Evolutionary conservation across 2,888 invertebrate species (phyloP).

Genomic region (Patella pellucida): DNA sequence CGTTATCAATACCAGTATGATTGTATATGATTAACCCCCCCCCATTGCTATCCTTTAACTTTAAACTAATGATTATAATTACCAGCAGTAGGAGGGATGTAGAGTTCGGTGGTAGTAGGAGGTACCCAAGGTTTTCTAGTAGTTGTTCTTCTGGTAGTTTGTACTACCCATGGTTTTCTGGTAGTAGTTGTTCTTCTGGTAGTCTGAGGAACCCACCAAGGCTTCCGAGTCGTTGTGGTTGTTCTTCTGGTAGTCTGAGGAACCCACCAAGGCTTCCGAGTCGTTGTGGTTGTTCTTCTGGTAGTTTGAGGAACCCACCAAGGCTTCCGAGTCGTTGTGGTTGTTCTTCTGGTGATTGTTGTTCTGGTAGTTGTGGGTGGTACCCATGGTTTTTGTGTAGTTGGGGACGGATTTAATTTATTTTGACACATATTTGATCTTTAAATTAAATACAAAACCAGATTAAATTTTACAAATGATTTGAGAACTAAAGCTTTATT

Average conservation of each 20-base stretch:
- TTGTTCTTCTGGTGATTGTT: slow-evolving; percentile 1
- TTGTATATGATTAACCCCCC: no score
- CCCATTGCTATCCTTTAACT: no score
- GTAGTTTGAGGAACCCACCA: slow-evolving; percentile 13
- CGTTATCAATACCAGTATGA: no score
- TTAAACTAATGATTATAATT: no score
- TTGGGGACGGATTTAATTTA: not conserved
- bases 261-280: not conserved
- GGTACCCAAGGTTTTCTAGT: not conserved
- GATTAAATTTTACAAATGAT: no score
- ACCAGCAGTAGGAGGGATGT: no score
- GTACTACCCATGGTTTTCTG: slow-evolving; percentile 10
- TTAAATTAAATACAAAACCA: no score
- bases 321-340: slow-evolving; percentile 3
- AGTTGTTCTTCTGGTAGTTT: slow-evolving; percentile 17
- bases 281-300: slow-evolving; percentile 13
- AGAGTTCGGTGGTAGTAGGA: not conserved
- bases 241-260: slow-evolving; percentile 17
- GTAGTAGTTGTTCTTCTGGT: not conserved
- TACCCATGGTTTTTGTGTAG: slow-evolving; percentile 17
- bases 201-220: not conserved
- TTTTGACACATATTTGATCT: no score
- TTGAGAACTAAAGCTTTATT: no score
- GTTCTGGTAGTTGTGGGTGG: slow-evolving; percentile 14
- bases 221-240: no score